Conservation (phyloP, 2,113 vertebrate species). For the Pteronura brasiliensis region DNA sequence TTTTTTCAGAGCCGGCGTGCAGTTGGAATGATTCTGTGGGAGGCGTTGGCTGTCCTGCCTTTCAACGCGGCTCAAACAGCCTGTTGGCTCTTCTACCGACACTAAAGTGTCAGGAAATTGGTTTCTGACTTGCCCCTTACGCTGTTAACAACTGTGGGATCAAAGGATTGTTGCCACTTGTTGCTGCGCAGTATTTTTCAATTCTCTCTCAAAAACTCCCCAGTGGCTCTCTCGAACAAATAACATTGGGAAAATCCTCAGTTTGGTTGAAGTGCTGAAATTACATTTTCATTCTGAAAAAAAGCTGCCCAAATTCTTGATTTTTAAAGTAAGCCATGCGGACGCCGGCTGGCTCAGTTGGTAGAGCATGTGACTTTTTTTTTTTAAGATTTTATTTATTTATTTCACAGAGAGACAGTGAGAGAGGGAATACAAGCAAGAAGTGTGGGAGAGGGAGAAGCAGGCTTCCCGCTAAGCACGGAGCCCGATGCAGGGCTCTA, state of each 20-base stretch:
- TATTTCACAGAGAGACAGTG: too few relatives aligned
- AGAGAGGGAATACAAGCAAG: too few relatives aligned
- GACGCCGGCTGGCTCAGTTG: background rate
- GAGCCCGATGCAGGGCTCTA: too few relatives aligned
- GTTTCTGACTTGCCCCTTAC: background rate
- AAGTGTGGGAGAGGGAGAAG: too few relatives aligned
- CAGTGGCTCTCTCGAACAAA: background rate
- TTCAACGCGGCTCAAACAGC: background rate
- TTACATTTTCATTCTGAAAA: background rate
- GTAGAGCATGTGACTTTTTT: background rate
- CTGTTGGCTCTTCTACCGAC: background rate
- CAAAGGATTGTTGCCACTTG: background rate
- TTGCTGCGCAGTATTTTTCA: background rate
- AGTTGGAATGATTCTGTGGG: background rate
- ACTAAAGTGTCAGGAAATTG: background rate
- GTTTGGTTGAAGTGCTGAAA: background rate
- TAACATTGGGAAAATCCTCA: background rate
- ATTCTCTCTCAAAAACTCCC: background rate
- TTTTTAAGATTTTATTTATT: too few relatives aligned
- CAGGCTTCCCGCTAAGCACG: too few relatives aligned
- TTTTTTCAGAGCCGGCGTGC: background rate
- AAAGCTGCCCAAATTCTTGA: background rate
- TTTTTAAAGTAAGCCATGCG: background rate
- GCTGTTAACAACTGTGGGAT: background rate
- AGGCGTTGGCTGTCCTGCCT: background rate